Conservation (phyloP, 2,113 vertebrate species). For the Dicerorhinus sumatrensis region DNA sequence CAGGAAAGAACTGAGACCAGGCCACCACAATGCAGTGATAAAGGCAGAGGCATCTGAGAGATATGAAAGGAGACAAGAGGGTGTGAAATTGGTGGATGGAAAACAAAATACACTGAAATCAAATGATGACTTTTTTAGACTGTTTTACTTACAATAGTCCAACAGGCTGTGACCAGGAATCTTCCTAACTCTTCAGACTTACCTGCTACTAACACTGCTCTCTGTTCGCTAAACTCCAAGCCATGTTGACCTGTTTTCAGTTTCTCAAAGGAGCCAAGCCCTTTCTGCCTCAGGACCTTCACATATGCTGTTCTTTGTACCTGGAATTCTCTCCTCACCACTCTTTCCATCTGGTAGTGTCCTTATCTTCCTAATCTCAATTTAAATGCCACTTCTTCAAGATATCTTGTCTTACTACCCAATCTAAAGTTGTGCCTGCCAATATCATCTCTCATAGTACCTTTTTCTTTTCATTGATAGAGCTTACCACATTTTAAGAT, state of each 20-base stretch:
- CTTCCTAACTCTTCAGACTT: neutral
- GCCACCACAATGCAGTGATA: neutral
- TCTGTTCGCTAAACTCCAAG: neutral
- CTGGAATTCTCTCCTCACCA: neutral
- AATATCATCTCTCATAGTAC: neutral
- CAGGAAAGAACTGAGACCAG: neutral
- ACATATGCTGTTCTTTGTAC: neutral
- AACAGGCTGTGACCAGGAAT: neutral
- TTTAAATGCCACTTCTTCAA: neutral
- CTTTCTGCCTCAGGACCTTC: neutral
- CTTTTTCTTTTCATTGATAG: neutral
- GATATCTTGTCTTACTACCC: fast-evolving
- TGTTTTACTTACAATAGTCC: neutral
- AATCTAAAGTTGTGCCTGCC: neutral
- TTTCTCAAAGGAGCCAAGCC: neutral
- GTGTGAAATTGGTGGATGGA: neutral
- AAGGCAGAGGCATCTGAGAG: neutral
- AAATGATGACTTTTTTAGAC: neutral
- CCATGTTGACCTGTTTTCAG: neutral
- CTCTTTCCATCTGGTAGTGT: fast-evolving
- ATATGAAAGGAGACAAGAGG: neutral
- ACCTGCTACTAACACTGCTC: too few species aligned
- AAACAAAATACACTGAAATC: neutral
- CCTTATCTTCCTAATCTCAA: neutral
- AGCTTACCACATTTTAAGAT: neutral